Conservation (phyloP, 1,140 invertebrate genomes). For the Heliconius congener region DNA sequence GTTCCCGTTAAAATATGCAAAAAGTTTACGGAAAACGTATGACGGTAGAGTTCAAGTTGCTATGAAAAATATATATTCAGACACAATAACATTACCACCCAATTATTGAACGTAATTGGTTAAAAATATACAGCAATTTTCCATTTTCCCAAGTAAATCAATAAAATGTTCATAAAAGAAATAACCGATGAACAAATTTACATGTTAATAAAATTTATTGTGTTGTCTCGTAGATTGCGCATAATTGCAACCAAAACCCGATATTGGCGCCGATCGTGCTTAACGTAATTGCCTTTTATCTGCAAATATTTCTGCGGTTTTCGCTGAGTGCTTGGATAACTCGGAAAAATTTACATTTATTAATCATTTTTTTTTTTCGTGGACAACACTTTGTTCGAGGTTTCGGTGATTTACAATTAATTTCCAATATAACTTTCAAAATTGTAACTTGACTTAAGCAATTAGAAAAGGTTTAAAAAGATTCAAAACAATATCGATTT, state of each 20-base stretch:
- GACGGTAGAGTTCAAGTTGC: too few species aligned
- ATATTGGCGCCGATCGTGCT: conserved; percentile 20
- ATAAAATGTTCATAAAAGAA: conserved; percentile 58
- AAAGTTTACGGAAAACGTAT: too few species aligned
- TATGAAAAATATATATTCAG: too few species aligned
- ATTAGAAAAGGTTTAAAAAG: too few species aligned
- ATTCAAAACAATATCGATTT: too few species aligned
- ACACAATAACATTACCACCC: neutral
- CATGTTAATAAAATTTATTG: conserved; percentile 59
- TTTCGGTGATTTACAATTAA: neutral
- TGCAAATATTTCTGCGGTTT: conserved; percentile 1
- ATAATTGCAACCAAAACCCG: conserved; percentile 42
- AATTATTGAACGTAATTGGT: neutral
- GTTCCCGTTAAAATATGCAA: too few species aligned
- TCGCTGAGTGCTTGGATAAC: neutral
- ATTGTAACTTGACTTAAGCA: too few species aligned
- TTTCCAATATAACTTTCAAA: too few species aligned
- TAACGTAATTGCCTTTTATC: conserved; percentile 20
- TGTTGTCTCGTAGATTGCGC: conserved; percentile 45
- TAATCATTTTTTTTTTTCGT: neutral
- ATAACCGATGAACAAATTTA: conserved; percentile 67
- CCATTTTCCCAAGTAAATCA: conserved; percentile 49
- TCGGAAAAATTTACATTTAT: neutral
- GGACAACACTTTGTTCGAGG: neutral
- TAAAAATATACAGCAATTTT: neutral